Evolutionary conservation across 2,113 vertebrate species (phyloP), one percentile per base, ranked within the genome.

Genomic region (Arothron firmamentum): DNA sequence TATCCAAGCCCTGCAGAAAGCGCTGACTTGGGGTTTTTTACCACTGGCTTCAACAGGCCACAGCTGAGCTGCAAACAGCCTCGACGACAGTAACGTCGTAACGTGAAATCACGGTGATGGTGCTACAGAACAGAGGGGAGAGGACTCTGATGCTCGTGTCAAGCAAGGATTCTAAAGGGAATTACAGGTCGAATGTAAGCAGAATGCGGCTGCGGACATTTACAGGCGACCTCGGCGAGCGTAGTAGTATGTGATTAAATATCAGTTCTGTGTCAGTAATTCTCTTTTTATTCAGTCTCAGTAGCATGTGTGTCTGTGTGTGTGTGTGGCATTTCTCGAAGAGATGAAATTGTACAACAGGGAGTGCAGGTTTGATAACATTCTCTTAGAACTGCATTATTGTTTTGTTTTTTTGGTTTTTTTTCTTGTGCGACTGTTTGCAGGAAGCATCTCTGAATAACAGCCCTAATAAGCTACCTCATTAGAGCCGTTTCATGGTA

Each of bases 381-480:
- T 77, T 70, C 58, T 34, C 46, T 61, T 13, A 62, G 61, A 64
- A 59, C 52, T 52, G 56, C 53, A 52, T 46, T 43, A 72, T 78
- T 81, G 76, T 84, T 83, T 82, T 75, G 63, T 71, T 74, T 15
- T 46, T n/a, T 51, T 51, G 42, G 38, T 71, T 81, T 81, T 76
- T 84, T 81, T 75, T 66, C 68, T 68, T 67, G 46, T 50, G 5
- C 17, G 38, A 49, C 65, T 69, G 79, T 85, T 80, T 75, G 81
- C 71, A 76, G 77, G 85, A 83, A 88, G 79, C 83, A 78, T 77
- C 64, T 66, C 72, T 10, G 21, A 63, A 58, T 78, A 80, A 63
- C 74, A 5, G 64, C 58, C 1, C 81, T 87, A 88, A 88, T 88
- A 85, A 87, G 85, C 80, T 70, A 20, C 75, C 83, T 85, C 81